These are phyloP conservation scores for Sylvietta virens DNA, from an alignment of 2,113 vertebrate genomes.

Conservation along the genomic window DNA sequence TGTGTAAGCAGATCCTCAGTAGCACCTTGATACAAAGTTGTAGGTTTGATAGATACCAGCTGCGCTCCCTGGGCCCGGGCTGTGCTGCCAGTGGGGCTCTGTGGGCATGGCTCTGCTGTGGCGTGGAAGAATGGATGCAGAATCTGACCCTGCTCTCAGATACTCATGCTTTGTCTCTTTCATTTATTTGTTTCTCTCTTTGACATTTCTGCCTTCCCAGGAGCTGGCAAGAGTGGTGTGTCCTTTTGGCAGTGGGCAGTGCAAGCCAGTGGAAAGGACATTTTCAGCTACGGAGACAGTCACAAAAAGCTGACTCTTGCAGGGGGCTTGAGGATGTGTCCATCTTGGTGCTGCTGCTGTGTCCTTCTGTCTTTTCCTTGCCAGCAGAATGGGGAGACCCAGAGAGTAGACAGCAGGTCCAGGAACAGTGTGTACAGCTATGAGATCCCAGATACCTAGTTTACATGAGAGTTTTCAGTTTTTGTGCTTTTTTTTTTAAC, in stretches of 20 bases:
- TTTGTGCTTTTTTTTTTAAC: neutral
- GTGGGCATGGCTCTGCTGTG: neutral
- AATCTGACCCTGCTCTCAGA: neutral
- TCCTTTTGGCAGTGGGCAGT: slow-evolving; percentile 11
- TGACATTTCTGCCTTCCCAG: slow-evolving; percentile 34
- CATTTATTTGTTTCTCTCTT: neutral
- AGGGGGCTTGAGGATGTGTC: neutral
- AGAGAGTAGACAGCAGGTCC: slow-evolving; percentile 2
- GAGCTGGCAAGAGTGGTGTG: slow-evolving; percentile 38
- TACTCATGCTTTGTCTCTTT: neutral
- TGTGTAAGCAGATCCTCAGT: neutral
- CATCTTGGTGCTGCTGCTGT: slow-evolving; percentile 17
- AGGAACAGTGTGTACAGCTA: neutral
- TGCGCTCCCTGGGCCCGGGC: rapidly evolving
- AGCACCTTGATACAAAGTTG: neutral
- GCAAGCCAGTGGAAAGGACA: slow-evolving; percentile 39
- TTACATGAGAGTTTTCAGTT: slow-evolving; percentile 24
- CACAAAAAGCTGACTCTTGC: slow-evolving; percentile 13
- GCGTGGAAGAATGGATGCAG: neutral
- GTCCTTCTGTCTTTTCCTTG: slow-evolving; percentile 6
- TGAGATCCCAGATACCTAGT: neutral
- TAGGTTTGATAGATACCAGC: neutral
- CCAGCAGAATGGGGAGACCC: neutral
- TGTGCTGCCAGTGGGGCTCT: neutral
- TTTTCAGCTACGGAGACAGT: neutral